phyloP scores from a whole-genome alignment of 2,797 vertebrate genomes.

The Chlorospingus flavigularis region DNA sequence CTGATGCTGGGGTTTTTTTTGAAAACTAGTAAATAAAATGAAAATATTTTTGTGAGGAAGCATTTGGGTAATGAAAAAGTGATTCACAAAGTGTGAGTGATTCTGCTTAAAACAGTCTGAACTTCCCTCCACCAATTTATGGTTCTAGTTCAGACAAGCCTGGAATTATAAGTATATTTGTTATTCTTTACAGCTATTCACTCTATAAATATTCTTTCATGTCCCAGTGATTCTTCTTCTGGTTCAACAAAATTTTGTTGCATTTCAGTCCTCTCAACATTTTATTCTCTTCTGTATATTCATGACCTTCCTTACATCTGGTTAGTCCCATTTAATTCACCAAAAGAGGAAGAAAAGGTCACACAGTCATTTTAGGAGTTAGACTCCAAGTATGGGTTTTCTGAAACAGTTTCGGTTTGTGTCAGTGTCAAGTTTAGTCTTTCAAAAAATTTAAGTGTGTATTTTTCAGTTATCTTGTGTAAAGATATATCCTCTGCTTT shows the following conservation, averaged over 20 bases:
- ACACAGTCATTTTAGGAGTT: background rate
- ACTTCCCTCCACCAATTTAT: background rate
- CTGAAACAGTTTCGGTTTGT: background rate
- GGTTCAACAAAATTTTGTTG: background rate
- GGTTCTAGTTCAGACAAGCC: background rate
- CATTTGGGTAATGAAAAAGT: background rate
- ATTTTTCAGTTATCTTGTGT: background rate
- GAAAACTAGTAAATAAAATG: background rate
- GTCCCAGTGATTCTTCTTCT: background rate
- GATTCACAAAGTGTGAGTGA: background rate
- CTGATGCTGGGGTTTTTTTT: rapidly evolving
- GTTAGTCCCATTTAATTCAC: background rate
- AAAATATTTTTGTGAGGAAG: background rate
- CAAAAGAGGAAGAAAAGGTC: background rate
- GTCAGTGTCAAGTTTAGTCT: background rate
- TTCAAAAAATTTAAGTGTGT: background rate
- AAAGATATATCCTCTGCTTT: background rate
- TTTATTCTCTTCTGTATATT: background rate
- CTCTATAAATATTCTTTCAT: background rate
- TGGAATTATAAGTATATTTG: background rate
- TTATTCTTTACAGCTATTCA: background rate
- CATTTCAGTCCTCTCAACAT: background rate
- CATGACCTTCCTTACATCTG: background rate
- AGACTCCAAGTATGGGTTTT: background rate
- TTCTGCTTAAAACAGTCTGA: background rate